Evolutionary conservation across 2,797 vertebrate species (phyloP), one percentile per base, ranked within the genome.

Genomic region (Paedocypris micromegethes): DNA sequence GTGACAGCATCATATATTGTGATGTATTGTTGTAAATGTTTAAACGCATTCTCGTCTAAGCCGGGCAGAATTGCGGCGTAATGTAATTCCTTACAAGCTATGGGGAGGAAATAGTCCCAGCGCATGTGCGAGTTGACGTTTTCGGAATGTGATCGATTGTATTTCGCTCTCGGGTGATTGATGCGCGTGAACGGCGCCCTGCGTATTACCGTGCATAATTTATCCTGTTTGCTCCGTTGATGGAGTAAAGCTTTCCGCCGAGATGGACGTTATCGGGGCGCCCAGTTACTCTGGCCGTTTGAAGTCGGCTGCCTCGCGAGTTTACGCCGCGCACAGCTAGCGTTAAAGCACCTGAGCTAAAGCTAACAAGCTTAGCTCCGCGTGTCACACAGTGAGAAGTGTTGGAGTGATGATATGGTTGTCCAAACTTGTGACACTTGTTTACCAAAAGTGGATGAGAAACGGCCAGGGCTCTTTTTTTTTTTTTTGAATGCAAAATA

Each of bases 21-120:
- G 79, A 85, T 81, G 83, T 78, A 87, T 85, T 76, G 79, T 84
- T 83, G 79, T 87, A 86, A 87, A 90, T 87, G 82, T 90, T 90
- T 87, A 88, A 88, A 87, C 55, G 80, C 78, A 79, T 79, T 50
- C 72, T 69, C 78, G 77, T 75, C 75, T 72, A 68, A 67, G 75
- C 78, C 77, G 76, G 23, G 78, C 77, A 74, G 78, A 83, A 82
- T 71, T 79, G 73, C 70, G 58, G 70, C 66, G 75, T 82, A 81
- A 83, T 84, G 80, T 78, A 80, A 79, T 84, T 82, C 68, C 70
- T 74, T 61, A 55, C 74, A 75, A 66, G 70, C 56, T 43, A 41
- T 43, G 49, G 58, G 53, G 38, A 45, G 64, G 60, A 70, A 67
- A 77, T 73, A 70, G 71, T 68, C 54, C 55, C 68, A 55, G 48